Evolutionary conservation across 1,140 invertebrate genomes (phyloP), one percentile per base, ranked within the genome.

Genomic region (Drosophila takahashii): DNA sequence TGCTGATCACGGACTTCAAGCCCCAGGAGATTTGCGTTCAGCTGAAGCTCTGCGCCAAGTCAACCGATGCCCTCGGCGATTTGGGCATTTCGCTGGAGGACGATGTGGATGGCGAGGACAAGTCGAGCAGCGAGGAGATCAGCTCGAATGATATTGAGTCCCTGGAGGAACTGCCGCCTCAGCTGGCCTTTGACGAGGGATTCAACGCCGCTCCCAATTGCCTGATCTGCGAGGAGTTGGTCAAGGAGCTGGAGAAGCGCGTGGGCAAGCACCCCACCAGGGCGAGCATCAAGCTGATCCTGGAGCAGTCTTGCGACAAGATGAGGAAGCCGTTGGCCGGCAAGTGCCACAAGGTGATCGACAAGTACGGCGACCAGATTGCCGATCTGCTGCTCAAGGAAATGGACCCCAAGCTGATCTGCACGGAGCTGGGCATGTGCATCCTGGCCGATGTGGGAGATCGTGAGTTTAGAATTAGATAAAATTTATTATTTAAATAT

Each of bases 21-120:
- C 94, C 96, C 3, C 94, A 96, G 76, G 95, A 97, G 93, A 94
- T 97, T 51, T 98, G 97, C 71, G 94, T 94, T 8, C 95, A 94
- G 72, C 85, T 97, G 5, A 95, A 96, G 85, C 92, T 97, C 3
- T 97, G 96, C 75, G 84, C 93, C 26, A 92, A 93, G 65, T 81
- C 93, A 7, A 78, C 86, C 42, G 64, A 77, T 48, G 92, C 72
- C 27, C 56, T 90, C n/a, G 70, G 76, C 5, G 84, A 90, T 36
- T 37, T 91, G 60, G 77, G 73, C 6, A 90, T 92, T 26, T 70
- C 51, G 18, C 26, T 90, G 7, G 59, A 65, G 13, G 74, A 76
- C n/a, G 73, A 76, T n/a, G 51, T 52, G 4, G 54, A 78, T 11
- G 62, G 32, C 7, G 66, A 67, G 22, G 58, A 81, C 37, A 65